Conservation (phyloP, 2,888 invertebrate species). For the Rotaria macrura region DNA sequence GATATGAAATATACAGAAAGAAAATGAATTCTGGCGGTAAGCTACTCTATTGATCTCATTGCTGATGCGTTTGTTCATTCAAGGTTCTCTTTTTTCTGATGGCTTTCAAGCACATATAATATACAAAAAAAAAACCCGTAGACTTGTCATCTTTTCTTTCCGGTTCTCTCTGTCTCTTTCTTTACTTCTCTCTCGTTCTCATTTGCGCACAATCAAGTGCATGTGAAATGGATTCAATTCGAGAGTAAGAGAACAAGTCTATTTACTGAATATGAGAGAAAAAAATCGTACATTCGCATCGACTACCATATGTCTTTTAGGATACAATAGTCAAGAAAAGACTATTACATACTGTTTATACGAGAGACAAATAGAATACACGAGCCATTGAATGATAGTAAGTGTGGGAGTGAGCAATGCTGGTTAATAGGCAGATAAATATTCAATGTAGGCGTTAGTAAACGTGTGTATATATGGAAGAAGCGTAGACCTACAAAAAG, state of each 20-base stretch:
- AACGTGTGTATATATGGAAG: neutral
- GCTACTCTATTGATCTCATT: neutral
- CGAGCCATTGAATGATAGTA: neutral
- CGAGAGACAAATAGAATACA: neutral
- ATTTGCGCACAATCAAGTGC: neutral
- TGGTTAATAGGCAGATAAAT: neutral
- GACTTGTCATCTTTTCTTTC: neutral
- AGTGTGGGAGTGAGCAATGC: neutral
- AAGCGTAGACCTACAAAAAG: neutral
- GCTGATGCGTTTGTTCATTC: neutral
- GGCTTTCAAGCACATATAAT: neutral
- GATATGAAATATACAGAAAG: neutral
- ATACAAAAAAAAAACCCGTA: neutral
- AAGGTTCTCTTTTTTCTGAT: neutral
- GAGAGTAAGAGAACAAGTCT: conserved; percentile 8
- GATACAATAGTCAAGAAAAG: neutral
- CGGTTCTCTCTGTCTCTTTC: neutral
- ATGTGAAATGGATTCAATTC: conserved; percentile 1
- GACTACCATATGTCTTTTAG: neutral
- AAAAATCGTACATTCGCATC: neutral
- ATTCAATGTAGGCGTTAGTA: neutral
- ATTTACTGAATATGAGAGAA: neutral
- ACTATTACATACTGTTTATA: neutral
- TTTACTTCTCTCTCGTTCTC: neutral
- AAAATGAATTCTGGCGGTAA: neutral